phyloP scores from a whole-genome alignment of 2,888 invertebrate species.

The Nemoura dubitans region DNA sequence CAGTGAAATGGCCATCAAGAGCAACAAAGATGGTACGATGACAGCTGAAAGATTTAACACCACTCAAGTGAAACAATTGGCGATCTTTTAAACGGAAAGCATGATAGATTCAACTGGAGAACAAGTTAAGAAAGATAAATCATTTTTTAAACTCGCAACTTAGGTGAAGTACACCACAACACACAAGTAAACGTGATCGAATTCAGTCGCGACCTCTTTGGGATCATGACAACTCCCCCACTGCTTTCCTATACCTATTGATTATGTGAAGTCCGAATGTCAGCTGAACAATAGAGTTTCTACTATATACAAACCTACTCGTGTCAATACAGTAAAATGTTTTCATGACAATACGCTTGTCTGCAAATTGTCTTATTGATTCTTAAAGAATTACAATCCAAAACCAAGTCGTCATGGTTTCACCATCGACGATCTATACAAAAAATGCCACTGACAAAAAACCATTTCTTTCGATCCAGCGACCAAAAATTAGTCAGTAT shows the following conservation, averaged over 20 bases:
- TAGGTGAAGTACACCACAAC: constrained; percentile 21
- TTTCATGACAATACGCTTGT: background rate
- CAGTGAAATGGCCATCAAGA: background rate
- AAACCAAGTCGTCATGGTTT: background rate
- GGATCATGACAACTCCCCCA: constrained; percentile 8
- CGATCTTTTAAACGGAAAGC: constrained; percentile 26
- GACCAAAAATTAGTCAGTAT: background rate
- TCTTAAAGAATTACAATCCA: background rate
- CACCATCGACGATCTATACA: background rate
- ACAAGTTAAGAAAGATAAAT: background rate
- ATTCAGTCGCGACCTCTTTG: background rate
- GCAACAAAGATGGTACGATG: constrained; percentile 12
- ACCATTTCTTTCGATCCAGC: background rate
- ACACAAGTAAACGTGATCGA: constrained; percentile 13
- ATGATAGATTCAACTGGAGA: background rate
- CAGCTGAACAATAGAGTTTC: background rate
- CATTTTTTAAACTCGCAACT: background rate
- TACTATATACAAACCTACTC: background rate
- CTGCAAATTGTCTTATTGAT: background rate
- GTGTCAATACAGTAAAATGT: background rate
- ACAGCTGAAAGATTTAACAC: constrained; percentile 38
- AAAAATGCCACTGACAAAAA: background rate
- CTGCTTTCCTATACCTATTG: no score
- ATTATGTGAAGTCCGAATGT: no score
- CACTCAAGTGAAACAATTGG: constrained; percentile 40